Evolutionary conservation across 2,888 invertebrate genomes (phyloP), one percentile per base, ranked within the genome.

Genomic region (Aphodius granarius): DNA sequence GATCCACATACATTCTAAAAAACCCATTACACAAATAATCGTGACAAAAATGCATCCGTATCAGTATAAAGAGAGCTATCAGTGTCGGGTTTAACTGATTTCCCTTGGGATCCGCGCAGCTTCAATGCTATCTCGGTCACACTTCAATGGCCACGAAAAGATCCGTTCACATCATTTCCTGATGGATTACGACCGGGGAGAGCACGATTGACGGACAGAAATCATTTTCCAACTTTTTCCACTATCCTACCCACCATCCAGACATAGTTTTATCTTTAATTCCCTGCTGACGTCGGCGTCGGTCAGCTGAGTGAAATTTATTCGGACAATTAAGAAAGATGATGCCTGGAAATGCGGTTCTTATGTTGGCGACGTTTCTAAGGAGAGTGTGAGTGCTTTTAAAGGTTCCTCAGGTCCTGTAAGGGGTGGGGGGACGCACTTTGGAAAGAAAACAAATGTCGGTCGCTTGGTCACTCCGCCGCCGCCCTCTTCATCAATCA

Each of bases 81-180:
- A 80, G 80, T 76, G 79, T 78, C 78, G 78, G 83, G 84, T 83
- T 84, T 84, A 84, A 82, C 83, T 87, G 87, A 87, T 87, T 87
- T 87, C 87, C 87, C 87, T 79, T 77, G 85, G 85, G 87, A 79
- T 77, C n/a, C 78, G 77, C 81, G 79, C 79, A 79, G 82, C 82
- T 81, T 85, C 83, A 85, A 85, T 85, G 85, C 85, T 86, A 86
- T 87, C 86, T 85, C 86, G 86, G 86, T 85, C 86, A 87, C 86
- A 86, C 86, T 87, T 86, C 84, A 87, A 86, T 86, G 86, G 85
- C 82, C 84, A 84, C 85, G 84, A 85, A 86, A 86, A 86, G 85
- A 76, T 74, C 83, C 82, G 83, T 82, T 85, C 85, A 83, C 84
- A 83, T 84, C 85, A 84, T 84, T 85, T 85, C 85, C 85, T 75